These are phyloP conservation scores for Heterodera carotae DNA, from an alignment of 1,140 invertebrate genomes.

Conservation along the genomic window DNA sequence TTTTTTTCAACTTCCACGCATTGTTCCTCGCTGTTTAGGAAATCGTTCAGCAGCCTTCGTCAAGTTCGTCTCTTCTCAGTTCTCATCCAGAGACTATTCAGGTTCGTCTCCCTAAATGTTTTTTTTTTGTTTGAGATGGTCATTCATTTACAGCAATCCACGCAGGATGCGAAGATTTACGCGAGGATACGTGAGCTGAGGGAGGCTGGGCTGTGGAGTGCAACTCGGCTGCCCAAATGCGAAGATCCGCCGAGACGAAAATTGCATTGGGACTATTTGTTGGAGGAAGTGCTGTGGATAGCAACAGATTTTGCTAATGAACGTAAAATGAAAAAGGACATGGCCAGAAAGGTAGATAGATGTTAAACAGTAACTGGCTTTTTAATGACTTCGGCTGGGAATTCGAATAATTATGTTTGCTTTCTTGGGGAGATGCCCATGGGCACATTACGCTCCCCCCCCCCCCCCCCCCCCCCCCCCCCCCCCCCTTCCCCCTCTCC, in stretches of 20 bases:
- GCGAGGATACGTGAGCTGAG: slow-evolving; percentile 46
- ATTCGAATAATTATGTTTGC: too few relatives aligned
- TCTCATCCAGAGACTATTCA: slow-evolving; percentile 36
- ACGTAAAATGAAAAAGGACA: slow-evolving; percentile 92
- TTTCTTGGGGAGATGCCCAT: too few relatives aligned
- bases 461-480: too few relatives aligned
- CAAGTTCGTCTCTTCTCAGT: slow-evolving; percentile 42
- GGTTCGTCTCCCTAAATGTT: slow-evolving; percentile 12
- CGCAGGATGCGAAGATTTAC: slow-evolving; percentile 43
- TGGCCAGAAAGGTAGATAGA: slow-evolving; percentile 82
- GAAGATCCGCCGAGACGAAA: slow-evolving; percentile 58
- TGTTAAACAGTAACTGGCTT: too few relatives aligned
- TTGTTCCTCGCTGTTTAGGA: neutral
- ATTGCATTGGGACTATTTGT: slow-evolving; percentile 92
- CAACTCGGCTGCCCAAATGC: slow-evolving; percentile 53
- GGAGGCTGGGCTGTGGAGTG: slow-evolving; percentile 54
- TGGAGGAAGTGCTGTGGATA: slow-evolving; percentile 98
- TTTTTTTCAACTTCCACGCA: neutral
- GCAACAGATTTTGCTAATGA: slow-evolving; percentile 95
- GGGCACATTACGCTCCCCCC: too few relatives aligned
- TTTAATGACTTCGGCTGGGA: too few relatives aligned
- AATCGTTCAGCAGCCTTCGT: slow-evolving; percentile 41
- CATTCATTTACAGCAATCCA: neutral
- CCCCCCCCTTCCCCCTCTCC: too few relatives aligned
- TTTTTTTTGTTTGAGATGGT: slow-evolving; percentile 2